Conservation (phyloP, 2,888 invertebrate genomes). For the Brenthis daphne region DNA sequence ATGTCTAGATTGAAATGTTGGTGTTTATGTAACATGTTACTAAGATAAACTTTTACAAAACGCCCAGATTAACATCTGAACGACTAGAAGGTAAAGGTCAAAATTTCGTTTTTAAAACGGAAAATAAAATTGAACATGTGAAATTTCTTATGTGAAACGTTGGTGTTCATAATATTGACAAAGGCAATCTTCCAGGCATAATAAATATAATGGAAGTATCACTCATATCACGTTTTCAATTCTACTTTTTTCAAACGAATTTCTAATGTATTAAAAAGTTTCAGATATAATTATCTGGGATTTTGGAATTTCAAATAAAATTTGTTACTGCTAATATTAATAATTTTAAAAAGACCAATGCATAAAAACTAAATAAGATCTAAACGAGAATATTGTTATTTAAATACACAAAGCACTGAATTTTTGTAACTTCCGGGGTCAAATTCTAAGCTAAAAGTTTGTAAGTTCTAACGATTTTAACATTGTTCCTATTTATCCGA, state of each 20-base stretch:
- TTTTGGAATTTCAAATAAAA: slow-evolving; percentile 5
- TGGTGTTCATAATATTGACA: too few relatives aligned
- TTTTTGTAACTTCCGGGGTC: slow-evolving; percentile 28
- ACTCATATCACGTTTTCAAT: too few relatives aligned
- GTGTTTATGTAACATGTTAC: too few relatives aligned
- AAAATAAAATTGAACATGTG: neutral
- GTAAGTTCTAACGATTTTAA: slow-evolving; percentile 22
- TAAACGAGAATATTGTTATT: slow-evolving; percentile 1
- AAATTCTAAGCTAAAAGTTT: slow-evolving; percentile 12
- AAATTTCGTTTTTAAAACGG: neutral
- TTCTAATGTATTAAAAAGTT: neutral
- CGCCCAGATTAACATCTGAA: slow-evolving; percentile 87
- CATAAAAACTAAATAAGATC: neutral
- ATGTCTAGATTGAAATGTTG: neutral
- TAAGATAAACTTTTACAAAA: too few relatives aligned
- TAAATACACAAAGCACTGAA: slow-evolving; percentile 7
- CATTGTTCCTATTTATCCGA: slow-evolving; percentile 37
- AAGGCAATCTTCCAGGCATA: too few relatives aligned
- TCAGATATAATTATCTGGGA: neutral
- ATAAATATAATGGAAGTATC: too few relatives aligned
- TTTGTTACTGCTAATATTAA: slow-evolving; percentile 6
- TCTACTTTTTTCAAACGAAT: too few relatives aligned
- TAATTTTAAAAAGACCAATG: slow-evolving; percentile 5
- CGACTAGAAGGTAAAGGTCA: neutral
- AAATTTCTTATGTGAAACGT: too few relatives aligned